A percentile compares a stretch with the other conserved stretches of the same genome.
phyloP scores from a whole-genome alignment of 2,113 vertebrate species.

The Nesoenas mayeri region DNA sequence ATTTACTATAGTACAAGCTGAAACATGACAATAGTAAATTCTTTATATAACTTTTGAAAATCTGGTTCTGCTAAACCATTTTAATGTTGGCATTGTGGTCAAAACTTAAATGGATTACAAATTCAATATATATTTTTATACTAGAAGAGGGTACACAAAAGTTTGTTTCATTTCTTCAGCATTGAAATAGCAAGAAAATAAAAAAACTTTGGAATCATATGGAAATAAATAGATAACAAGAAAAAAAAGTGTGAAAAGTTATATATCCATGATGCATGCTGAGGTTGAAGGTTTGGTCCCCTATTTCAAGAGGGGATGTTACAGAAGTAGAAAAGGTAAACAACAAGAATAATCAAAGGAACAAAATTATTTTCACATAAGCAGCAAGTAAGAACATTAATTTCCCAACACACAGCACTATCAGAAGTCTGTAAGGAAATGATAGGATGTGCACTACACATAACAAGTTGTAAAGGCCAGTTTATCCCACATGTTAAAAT shows the following conservation, averaged over 20 bases:
- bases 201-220: neutral
- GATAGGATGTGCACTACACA: rapidly evolving
- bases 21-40: neutral
- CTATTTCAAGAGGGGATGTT: neutral
- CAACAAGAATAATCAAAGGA: neutral
- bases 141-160: neutral
- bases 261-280: neutral
- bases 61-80: neutral
- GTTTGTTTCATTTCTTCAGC: neutral
- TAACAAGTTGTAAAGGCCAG: neutral
- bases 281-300: neutral
- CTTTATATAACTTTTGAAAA: neutral
- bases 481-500: neutral
- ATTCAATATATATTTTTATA: neutral
- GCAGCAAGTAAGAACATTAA: neutral
- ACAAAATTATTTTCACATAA: rapidly evolving
- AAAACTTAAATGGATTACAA: neutral
- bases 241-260: rapidly evolving
- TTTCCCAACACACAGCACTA: neutral
- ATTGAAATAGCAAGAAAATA: neutral
- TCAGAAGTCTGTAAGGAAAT: neutral
- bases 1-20: neutral
- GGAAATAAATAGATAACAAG: neutral
- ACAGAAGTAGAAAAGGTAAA: neutral
- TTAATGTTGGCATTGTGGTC: neutral